Base-by-base conservation (phyloP, 2,113 vertebrate species). In the Pycnonotus jocosus region DNA sequence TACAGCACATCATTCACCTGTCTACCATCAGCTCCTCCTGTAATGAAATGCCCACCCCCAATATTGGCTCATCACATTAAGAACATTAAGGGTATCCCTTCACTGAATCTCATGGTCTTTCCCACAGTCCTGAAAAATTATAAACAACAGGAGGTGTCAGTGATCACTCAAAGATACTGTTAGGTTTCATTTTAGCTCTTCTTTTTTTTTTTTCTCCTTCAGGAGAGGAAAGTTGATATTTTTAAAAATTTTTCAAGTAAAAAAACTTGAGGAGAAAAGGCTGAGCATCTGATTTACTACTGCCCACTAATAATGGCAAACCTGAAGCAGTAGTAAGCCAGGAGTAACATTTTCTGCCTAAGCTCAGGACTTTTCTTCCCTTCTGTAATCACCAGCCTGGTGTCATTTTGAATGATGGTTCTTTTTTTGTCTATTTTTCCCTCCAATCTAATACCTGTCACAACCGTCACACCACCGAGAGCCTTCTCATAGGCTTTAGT, bases 401-500 rank as follows among this genome's bases (percentile, higher is more conserved):
- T 88, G 76, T 71, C 37, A 70, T 78, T 88, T 88, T 96, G 88
- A 95, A 92, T 86, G 71, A 92, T 86, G 37, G 56, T 27, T 58
- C 71, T 89, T 92, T 38, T 38, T 96, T 73, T 90, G 58, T 77
- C 68, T 69, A 18, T 83, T 83, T 83, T 88, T 6, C 66, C 37
- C 45, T 95, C 88, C 85, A 79, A 71, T 93, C 71, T 90, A 90
- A 93, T 92, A 74, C 74, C 68, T 93, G 92, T 94, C 92, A 95
- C 64, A 90, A 60, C 51, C 80, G 88, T 86, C 58, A 95, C n/a
- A 47, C 30, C 78, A 86, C 42, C 0, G 0, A 91, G 50, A 85
- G 66, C 84, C 57, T 87, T 81, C 84, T 91, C 78, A 70, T 15
- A 91, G 74, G 76, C 64, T 94, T 94, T 81, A 71, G 88, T 83